Conservation (phyloP, 2,888 invertebrate genomes). For the Anthoptus insignis region DNA sequence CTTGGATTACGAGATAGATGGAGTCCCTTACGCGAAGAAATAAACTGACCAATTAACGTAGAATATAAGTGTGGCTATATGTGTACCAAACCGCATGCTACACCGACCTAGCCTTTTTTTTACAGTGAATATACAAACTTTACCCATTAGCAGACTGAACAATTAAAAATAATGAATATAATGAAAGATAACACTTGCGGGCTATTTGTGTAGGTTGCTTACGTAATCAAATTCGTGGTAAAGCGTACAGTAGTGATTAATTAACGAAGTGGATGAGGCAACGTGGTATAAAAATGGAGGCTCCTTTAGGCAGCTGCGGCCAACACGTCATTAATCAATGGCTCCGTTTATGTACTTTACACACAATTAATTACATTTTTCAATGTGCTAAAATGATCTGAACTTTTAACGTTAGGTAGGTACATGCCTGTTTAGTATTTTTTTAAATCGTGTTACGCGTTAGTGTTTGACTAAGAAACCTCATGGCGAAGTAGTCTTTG, state of each 20-base stretch:
- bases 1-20: too few relatives aligned
- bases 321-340: constrained; percentile 22
- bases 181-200: constrained; percentile 24
- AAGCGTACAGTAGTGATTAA: constrained; percentile 16
- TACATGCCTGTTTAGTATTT: background rate
- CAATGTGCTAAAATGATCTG: background rate
- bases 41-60: too few relatives aligned
- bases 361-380: constrained; percentile 17
- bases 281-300: constrained; percentile 11
- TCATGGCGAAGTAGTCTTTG: too few relatives aligned
- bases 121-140: background rate
- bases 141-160: constrained; percentile 2
- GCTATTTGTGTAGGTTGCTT: constrained; percentile 9
- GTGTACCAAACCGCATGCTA: too few relatives aligned
- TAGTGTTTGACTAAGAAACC: too few relatives aligned
- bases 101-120: background rate
- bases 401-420: background rate
- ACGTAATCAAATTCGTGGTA: constrained; percentile 11
- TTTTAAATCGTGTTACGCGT: too few relatives aligned
- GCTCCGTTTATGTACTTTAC: background rate
- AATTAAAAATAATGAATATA: constrained; percentile 37
- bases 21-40: too few relatives aligned
- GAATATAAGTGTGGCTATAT: too few relatives aligned
- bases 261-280: constrained; percentile 15
- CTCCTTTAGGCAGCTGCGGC: constrained; percentile 17